Evolutionary conservation across 2,888 invertebrate species (phyloP).

Genomic region (Electrophaes corylata): DNA sequence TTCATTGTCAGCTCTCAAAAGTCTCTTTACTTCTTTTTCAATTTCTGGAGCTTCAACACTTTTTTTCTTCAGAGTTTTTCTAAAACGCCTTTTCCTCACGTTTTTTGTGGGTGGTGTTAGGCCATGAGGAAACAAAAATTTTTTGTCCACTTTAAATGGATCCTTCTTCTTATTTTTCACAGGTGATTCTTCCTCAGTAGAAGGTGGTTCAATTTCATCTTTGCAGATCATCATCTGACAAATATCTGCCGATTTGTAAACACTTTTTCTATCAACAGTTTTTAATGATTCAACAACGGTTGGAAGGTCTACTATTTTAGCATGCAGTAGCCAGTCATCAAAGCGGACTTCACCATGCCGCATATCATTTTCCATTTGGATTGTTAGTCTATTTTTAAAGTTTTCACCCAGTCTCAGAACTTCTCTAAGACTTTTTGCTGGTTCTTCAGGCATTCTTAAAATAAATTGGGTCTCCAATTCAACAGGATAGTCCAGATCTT

Average conservation of each 20-base stretch:
- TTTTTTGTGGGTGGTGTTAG: constrained; percentile 98
- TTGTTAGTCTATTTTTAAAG: constrained; percentile 92
- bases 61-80: constrained; percentile 98
- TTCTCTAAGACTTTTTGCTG: constrained; percentile 89
- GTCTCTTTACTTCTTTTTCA: constrained; percentile 97
- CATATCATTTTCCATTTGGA: constrained; percentile 95
- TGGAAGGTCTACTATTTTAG: constrained; percentile 96
- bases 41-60: constrained; percentile 98
- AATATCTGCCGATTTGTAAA: constrained; percentile 98
- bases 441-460: constrained; percentile 91
- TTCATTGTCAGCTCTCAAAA: constrained; percentile 96
- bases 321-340: constrained; percentile 94
- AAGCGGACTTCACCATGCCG: constrained; percentile 94
- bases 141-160: constrained; percentile 92
- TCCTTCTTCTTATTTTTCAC: constrained; percentile 93
- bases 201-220: constrained; percentile 92
- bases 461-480: constrained; percentile 94
- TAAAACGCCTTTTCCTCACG: constrained; percentile 94
- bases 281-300: constrained; percentile 96
- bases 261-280: constrained; percentile 97
- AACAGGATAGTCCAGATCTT: constrained; percentile 79
- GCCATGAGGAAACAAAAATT: constrained; percentile 97
- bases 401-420: constrained; percentile 90
- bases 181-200: constrained; percentile 91
- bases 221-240: constrained; percentile 96